Base-by-base conservation (phyloP, 2,113 vertebrate genomes). In the Calonectris borealis region DNA sequence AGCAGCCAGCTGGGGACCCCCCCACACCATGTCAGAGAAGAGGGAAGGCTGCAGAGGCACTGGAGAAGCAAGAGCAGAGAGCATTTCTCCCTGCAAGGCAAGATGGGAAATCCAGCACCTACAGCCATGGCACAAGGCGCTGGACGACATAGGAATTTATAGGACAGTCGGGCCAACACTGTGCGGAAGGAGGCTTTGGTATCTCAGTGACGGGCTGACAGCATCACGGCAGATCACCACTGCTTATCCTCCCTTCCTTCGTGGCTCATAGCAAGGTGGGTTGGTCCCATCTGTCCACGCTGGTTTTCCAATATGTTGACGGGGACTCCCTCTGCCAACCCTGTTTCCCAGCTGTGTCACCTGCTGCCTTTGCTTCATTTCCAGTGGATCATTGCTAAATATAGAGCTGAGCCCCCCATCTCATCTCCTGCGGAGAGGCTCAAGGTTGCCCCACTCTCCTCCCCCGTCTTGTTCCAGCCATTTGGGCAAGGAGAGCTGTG, bases 401-500 rank as follows among this genome's bases (percentile, higher is more conserved):
- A 12, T 11, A 20, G 61, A 75, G 68, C 60, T 75, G 42, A 89
- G 11, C 6, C 22, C 22, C 10, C 6, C 2, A 1, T 44, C 34
- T 48, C 36, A 52, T 13, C 36, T 86, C 60, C 68, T 27, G 21
- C 34, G 42, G 70, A 77, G 32, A 83, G 17, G 15, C 19, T 79
- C 32, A 58, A 48, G 51, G 25, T 65, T 83, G 44, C 9, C 17
- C n/a, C n/a, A 8, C 29, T 72, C 29, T 58, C 22, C 42, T 58
- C 1, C 11, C 54, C 21, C 0, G 1, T 51, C 17, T 71, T 66
- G 4, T 71, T 60, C 19, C 57, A 6, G 3, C 14, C 29, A 42
- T 36, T 71, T 82, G 31, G 51, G 19, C 32, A 64, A 46, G 62
- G n/a, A 68, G 42, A 79, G 42, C 36, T 55, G 48, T 36, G 25